A percentile compares a stretch with the other conserved stretches of the same genome.
Conservation (phyloP, 2,113 vertebrate species). For the Cacatua alba region DNA sequence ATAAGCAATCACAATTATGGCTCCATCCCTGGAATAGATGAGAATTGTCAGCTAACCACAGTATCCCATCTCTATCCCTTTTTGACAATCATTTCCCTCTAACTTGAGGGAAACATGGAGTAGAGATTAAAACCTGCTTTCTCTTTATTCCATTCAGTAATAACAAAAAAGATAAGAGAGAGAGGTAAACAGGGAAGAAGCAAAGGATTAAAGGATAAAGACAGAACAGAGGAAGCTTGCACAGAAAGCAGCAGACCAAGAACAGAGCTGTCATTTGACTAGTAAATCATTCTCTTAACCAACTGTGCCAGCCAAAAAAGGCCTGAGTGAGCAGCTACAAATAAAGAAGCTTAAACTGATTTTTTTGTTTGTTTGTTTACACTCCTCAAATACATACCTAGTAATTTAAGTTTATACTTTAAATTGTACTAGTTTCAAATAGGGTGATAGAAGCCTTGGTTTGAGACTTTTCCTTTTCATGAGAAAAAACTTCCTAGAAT, state of each 20-base stretch:
- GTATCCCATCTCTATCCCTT: neutral
- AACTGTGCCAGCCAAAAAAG: neutral
- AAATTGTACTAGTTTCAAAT: neutral
- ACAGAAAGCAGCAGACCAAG: neutral
- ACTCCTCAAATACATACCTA: neutral
- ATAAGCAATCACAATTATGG: neutral
- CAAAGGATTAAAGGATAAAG: neutral
- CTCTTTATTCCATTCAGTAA: neutral
- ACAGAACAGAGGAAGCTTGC: neutral
- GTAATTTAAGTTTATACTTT: neutral
- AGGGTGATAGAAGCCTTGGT: neutral
- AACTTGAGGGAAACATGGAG: neutral
- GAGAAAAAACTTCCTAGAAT: neutral
- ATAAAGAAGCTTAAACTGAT: neutral
- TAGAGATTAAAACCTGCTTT: neutral
- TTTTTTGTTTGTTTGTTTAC: neutral
- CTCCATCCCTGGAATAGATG: neutral
- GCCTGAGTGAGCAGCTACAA: neutral
- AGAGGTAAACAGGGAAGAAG: neutral
- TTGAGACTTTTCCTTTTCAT: neutral
- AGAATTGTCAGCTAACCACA: neutral
- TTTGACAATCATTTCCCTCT: neutral
- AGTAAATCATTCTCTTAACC: neutral
- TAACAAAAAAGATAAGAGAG: neutral
- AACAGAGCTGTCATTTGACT: neutral